These are phyloP conservation scores for Serripes groenlandicus DNA, from an alignment of 2,888 invertebrate species.

Conservation along the genomic window DNA sequence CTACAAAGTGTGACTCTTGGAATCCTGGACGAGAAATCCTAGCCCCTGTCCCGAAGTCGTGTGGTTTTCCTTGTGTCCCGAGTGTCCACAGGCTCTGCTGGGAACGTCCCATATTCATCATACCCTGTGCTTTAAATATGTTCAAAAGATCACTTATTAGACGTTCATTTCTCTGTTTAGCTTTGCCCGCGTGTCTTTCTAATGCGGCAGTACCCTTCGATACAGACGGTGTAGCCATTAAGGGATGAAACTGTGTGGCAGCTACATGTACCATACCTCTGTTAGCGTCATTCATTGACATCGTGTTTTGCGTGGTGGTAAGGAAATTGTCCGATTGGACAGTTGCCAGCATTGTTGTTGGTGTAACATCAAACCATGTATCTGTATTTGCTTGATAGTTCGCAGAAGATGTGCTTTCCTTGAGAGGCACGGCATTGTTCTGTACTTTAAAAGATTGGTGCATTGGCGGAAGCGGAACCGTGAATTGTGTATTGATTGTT, in stretches of 20 bases:
- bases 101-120: neutral
- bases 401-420: neutral
- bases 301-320: neutral
- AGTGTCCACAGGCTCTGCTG: neutral
- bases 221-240: neutral
- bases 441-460: neutral
- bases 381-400: neutral
- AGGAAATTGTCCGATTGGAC: too few species aligned
- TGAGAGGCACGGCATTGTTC: neutral
- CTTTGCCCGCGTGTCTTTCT: neutral
- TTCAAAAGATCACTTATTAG: conserved; percentile 16
- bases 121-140: neutral
- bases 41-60: neutral
- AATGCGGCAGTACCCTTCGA: neutral
- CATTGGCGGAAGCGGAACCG: conserved; percentile 35
- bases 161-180: conserved; percentile 6
- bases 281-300: neutral
- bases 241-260: neutral
- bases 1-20: neutral
- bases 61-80: neutral
- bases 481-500: conserved; percentile 46
- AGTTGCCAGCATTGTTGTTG: neutral
- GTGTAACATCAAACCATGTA: neutral
- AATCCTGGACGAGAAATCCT: neutral
- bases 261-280: neutral